Percentiles rank a stretch among this genome's conserved stretches.
phyloP scores from a whole-genome alignment of 23 tunicate genomes.

The Diplosoma virens region DNA sequence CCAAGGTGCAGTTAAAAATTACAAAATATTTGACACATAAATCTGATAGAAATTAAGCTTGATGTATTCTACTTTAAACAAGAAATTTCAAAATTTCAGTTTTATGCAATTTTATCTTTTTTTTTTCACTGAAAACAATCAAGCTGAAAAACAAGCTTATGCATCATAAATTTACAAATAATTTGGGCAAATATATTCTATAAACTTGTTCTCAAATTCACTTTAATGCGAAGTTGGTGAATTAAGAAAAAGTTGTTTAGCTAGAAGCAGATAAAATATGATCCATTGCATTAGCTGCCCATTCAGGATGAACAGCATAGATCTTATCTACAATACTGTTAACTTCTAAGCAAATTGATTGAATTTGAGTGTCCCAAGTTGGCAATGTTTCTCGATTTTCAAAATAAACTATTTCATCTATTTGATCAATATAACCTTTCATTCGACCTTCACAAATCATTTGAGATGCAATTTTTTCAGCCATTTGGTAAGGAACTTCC shows the following conservation, averaged over 20 bases:
- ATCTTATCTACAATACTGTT: conserved; percentile 82
- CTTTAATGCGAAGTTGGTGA: no score
- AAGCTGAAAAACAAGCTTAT: no score
- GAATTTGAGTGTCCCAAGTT: conserved; percentile 85
- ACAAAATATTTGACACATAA: no score
- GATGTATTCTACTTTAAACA: no score
- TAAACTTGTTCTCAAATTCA: no score
- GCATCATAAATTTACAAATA: no score
- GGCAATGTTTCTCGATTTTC: conserved; percentile 84
- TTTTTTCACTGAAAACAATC: no score
- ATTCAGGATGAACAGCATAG: conserved; percentile 76
- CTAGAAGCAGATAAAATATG: conserved; percentile 17
- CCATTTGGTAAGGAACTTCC: conserved; percentile 76
- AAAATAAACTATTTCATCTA: conserved; percentile 81
- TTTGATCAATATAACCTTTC: conserved; percentile 93
- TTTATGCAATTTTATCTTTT: no score
- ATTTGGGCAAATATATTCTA: no score
- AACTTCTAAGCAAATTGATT: conserved; percentile 74
- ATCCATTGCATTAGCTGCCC: conserved; percentile 70
- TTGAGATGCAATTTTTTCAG: conserved; percentile 86
- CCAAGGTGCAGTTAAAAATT: no score
- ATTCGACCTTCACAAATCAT: conserved; percentile 93
- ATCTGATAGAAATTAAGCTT: no score
- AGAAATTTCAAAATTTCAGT: no score
- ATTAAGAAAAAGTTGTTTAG: background rate